Evolutionary conservation across 2,113 vertebrate genomes (phyloP).

Genomic region (Oostethus manadensis): DNA sequence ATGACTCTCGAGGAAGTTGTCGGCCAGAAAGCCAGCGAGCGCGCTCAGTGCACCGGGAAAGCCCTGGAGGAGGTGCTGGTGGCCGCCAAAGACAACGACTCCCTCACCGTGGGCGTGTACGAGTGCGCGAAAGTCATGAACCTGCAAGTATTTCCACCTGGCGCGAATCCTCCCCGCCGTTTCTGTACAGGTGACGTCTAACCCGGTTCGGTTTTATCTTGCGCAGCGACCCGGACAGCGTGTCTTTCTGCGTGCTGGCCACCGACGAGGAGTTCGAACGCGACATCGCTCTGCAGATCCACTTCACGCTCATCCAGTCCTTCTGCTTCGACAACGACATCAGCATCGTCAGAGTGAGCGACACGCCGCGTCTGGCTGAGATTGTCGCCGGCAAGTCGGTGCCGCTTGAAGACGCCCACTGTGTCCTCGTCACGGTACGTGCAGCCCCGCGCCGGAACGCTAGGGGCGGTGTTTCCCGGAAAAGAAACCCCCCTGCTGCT

Average conservation of each 20-base stretch:
- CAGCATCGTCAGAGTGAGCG: constrained; percentile 73
- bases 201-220: neutral
- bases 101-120: constrained; percentile 90
- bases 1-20: constrained; percentile 75
- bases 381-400: constrained; percentile 60
- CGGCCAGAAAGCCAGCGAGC: constrained; percentile 58
- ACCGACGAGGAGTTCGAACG: constrained; percentile 64
- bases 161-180: accelerated
- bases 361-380: constrained; percentile 65
- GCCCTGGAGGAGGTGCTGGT: constrained; percentile 83
- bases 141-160: constrained; percentile 78
- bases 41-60: constrained; percentile 76
- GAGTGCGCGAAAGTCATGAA: constrained; percentile 97
- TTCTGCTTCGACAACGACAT: constrained; percentile 81
- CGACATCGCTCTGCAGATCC: constrained; percentile 74
- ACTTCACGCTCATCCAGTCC: constrained; percentile 80
- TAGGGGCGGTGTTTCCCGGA: neutral
- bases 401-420: constrained; percentile 70
- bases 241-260: constrained; percentile 71
- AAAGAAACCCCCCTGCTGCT: no score
- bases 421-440: constrained; percentile 75
- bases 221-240: constrained; percentile 65
- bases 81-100: constrained; percentile 83
- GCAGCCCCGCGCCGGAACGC: neutral
- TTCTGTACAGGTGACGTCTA: neutral